These are phyloP conservation scores for Aporrectodea caliginosa DNA, from an alignment of 1,140 invertebrate species.

Conservation along the genomic window DNA sequence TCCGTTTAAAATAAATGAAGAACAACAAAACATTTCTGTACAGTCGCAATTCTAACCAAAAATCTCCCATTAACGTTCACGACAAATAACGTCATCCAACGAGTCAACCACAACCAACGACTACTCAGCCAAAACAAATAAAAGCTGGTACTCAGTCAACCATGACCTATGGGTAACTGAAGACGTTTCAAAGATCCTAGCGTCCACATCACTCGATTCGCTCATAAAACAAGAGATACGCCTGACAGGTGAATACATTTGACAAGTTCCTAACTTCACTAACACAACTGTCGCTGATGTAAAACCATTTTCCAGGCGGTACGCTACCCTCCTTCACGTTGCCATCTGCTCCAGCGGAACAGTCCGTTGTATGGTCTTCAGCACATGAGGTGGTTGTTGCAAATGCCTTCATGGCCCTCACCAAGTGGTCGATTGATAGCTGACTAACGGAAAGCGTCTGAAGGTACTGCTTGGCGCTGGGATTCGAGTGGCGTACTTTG, in stretches of 20 bases:
- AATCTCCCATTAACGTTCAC: neutral
- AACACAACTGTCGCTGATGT: slow-evolving; percentile 83
- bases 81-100: too few relatives aligned
- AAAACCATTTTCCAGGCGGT: slow-evolving; percentile 77
- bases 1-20: too few relatives aligned
- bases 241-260: slow-evolving; percentile 77
- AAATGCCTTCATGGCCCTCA: neutral
- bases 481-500: slow-evolving; percentile 51
- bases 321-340: neutral
- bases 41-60: neutral
- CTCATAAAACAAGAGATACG: slow-evolving; percentile 97
- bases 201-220: slow-evolving; percentile 37
- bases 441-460: slow-evolving; percentile 43
- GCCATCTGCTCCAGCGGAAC: neutral
- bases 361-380: neutral
- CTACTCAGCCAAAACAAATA: too few relatives aligned
- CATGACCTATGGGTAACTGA: neutral
- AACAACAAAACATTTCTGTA: neutral
- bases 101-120: too few relatives aligned
- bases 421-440: slow-evolving; percentile 39
- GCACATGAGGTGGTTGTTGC: neutral
- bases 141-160: neutral
- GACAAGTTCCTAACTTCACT: slow-evolving; percentile 70
- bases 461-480: slow-evolving; percentile 46
- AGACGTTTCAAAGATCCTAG: neutral